These are phyloP conservation scores for Lepetodrilus schrolli DNA, from an alignment of 2,888 invertebrate species.

Conservation along the genomic window DNA sequence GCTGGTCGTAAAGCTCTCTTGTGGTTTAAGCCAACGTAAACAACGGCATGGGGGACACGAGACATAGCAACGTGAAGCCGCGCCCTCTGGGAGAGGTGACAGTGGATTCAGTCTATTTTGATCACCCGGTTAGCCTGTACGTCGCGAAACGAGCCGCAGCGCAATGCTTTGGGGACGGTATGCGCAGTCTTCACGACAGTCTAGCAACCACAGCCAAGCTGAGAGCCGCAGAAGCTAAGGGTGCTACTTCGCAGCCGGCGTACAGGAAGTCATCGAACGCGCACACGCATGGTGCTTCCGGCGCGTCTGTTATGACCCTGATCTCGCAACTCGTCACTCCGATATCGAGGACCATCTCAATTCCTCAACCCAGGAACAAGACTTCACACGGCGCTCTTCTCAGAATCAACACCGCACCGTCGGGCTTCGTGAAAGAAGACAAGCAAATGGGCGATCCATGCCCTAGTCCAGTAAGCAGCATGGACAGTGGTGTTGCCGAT, in stretches of 20 bases:
- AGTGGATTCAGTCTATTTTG: slow-evolving; percentile 28
- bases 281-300: not conserved
- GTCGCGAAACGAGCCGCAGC: not conserved
- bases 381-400: not conserved
- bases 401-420: slow-evolving; percentile 13
- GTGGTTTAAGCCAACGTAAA: not conserved
- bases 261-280: not conserved
- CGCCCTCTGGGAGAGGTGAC: slow-evolving; percentile 28
- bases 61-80: slow-evolving; percentile 21
- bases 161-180: not conserved
- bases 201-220: slow-evolving; percentile 16
- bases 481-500: not conserved
- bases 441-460: not conserved
- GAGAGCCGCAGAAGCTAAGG: not conserved
- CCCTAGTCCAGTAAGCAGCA: not conserved
- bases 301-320: slow-evolving; percentile 3
- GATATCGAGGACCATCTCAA: slow-evolving; percentile 36
- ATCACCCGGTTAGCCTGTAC: no score
- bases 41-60: not conserved
- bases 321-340: slow-evolving; percentile 31
- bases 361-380: slow-evolving; percentile 32
- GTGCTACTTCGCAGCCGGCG: not conserved
- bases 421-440: not conserved
- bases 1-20: not conserved
- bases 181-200: slow-evolving; percentile 10